Evolutionary conservation across 2,797 vertebrate genomes (phyloP), one percentile per base, ranked within the genome.

Genomic region (Eupleurogrammus muticus): DNA sequence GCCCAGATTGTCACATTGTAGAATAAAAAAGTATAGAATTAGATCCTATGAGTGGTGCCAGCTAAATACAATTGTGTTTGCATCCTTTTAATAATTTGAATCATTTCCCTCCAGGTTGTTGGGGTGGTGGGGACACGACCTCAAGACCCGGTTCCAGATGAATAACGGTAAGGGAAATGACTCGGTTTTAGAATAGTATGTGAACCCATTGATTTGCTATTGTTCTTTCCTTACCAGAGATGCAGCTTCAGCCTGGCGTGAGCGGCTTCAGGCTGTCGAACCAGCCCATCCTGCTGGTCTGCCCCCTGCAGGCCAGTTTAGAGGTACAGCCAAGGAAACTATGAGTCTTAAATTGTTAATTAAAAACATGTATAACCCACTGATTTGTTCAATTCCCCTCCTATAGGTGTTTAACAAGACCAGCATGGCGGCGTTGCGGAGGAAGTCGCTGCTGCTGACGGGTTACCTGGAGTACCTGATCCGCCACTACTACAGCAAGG

Each of bases 41-140:
- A n/a, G n/a, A n/a, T n/a, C n/a, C n/a, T n/a, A n/a, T n/a, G n/a
- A n/a, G n/a, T n/a, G n/a, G n/a, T n/a, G n/a, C n/a, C n/a, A n/a
- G n/a, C n/a, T n/a, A n/a, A n/a, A n/a, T n/a, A n/a, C n/a, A n/a
- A n/a, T n/a, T n/a, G n/a, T n/a, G n/a, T n/a, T n/a, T n/a, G n/a
- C n/a, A n/a, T 28, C 28, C 1, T 23, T 32, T 4, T 55, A 13
- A 40, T 42, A 5, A 16, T 5, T 6, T 42, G 47, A 4, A 3
- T 36, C 20, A 14, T 84, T 19, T 75, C 38, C 78, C 78, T 77
- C 78, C 81, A 99, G 97, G 73, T 76, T 99, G 63, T 48, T 89
- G 0, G 98, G 98, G 58, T 99, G 98, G 98, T 99, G 98, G 95
- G 94, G 97, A 14, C 97, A 99, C 34, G 87, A 97, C 13, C 90